A percentile compares a stretch with the other conserved stretches of the same genome.
Evolutionary conservation across 2,888 invertebrate species (phyloP).

Genomic region (Pandemis corylana): DNA sequence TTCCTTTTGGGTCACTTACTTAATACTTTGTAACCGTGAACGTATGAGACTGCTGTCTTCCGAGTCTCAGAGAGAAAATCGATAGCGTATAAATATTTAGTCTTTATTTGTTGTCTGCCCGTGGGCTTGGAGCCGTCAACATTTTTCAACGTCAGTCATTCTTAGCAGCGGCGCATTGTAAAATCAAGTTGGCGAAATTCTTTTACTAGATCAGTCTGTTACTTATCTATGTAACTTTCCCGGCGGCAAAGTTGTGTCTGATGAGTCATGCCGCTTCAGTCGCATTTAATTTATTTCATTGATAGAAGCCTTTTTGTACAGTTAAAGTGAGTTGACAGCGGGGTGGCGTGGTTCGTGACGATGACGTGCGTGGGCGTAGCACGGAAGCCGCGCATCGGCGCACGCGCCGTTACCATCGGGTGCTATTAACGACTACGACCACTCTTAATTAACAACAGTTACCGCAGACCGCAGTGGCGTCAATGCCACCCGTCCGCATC

Average conservation of each 20-base stretch:
- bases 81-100: slow-evolving; percentile 68
- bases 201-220: slow-evolving; percentile 11
- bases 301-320: background rate
- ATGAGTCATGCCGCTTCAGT: background rate
- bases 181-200: slow-evolving; percentile 24
- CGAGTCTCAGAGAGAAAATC: slow-evolving; percentile 57
- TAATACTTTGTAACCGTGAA: slow-evolving; percentile 22
- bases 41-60: slow-evolving; percentile 50
- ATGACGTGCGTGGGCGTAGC: slow-evolving; percentile 58
- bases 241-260: background rate
- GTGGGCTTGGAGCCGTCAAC: slow-evolving; percentile 59
- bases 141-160: slow-evolving; percentile 72
- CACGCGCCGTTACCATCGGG: slow-evolving; percentile 74
- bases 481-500: slow-evolving; percentile 59
- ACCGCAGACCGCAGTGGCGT: slow-evolving; percentile 60
- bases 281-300: slow-evolving; percentile 8
- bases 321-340: slow-evolving; percentile 47
- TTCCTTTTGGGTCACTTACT: slow-evolving; percentile 17
- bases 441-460: slow-evolving; percentile 83
- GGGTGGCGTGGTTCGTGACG: slow-evolving; percentile 45
- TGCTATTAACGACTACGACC: slow-evolving; percentile 73
- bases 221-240: slow-evolving; percentile 1
- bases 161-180: slow-evolving; percentile 45
- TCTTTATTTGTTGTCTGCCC: slow-evolving; percentile 64
- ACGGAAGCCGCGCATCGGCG: slow-evolving; percentile 69